Evolutionary conservation across 1,140 invertebrate genomes (phyloP), one percentile per base, ranked within the genome.

Genomic region (Heliconius hermathena): DNA sequence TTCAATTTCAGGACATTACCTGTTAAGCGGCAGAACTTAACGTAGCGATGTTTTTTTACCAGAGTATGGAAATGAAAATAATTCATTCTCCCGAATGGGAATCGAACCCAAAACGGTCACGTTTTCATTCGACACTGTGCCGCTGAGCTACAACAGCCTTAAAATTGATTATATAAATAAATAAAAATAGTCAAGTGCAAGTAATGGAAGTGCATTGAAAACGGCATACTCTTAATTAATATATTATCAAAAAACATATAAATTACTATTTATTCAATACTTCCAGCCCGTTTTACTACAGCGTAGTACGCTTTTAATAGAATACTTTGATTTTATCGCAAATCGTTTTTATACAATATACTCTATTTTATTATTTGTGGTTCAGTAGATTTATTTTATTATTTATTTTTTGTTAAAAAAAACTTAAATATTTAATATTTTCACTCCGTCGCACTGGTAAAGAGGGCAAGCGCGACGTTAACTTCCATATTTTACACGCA

Each of bases 201-300:
- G 57, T 22, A 60, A 26, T 60, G 57, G 8, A 26, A 60, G 57
- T 66, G 60, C 60, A 66, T 66, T 66, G 60, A 26, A 66, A 66
- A 66, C 26, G 3, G 60, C 26, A 16, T 13, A 16, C 60, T 26
- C 13, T 26, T 66, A 66, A 66, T 66, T 66, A n/a, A 29, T 66
- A 11, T n/a, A 66, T 66, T 1, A 66, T 66, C 41, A 6, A 22
- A 66, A 66, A 57, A 16, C 29, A 3, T 66, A 66, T 29, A 66
- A 66, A 66, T 66, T 26, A 26, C 9, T 66, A 66, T 66, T 66
- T 26, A 66, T 66, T 66, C 13, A 66, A 29, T 66, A 66, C 0
- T 66, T 66, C 22, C 22, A 66, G 60, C 4, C 11, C 26, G 60
- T 66, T 66, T 66, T 66, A 66, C 60, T 66, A 66, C 13, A 26